phyloP scores from a whole-genome alignment of 2,797 vertebrate genomes.

The Philypnodon macrostomus region DNA sequence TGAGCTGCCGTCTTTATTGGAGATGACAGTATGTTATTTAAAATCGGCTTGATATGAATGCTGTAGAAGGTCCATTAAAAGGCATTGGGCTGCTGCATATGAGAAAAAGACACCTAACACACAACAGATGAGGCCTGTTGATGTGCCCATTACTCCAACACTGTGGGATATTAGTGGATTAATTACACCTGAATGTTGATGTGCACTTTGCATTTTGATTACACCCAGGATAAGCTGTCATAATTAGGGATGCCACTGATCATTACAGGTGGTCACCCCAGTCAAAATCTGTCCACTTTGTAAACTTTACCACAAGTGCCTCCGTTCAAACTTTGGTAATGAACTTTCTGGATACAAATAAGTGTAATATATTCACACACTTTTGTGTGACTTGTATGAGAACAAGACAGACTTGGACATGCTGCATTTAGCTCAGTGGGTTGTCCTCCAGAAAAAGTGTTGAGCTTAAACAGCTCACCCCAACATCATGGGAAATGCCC shows the following conservation, averaged over 20 bases:
- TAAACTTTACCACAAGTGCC: too few relatives aligned
- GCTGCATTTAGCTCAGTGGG: too few relatives aligned
- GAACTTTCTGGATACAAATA: too few relatives aligned
- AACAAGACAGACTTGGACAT: too few relatives aligned
- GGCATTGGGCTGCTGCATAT: conserved; percentile 51
- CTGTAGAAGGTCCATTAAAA: conserved; percentile 75
- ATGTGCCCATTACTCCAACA: conserved; percentile 72
- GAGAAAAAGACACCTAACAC: conserved; percentile 53
- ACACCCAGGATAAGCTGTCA: conserved; percentile 48
- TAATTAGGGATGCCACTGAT: conserved; percentile 38
- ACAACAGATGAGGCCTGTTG: conserved; percentile 65
- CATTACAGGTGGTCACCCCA: conserved; percentile 48
- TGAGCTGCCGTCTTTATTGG: conserved; percentile 66
- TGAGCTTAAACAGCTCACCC: too few relatives aligned
- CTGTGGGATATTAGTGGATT: conserved; percentile 75
- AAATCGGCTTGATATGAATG: conserved; percentile 77
- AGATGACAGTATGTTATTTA: conserved; percentile 79
- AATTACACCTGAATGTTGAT: conserved; percentile 74
- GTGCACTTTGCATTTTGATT: conserved; percentile 69
- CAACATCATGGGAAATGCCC: too few relatives aligned
- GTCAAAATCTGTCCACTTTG: conserved; percentile 27
- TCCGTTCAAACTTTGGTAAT: too few relatives aligned
- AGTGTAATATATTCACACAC: too few relatives aligned
- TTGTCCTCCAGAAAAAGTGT: too few relatives aligned
- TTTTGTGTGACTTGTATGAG: too few relatives aligned